Evolutionary conservation across 2,797 vertebrate genomes (phyloP), one percentile per base, ranked within the genome.

Genomic region (Phoeniculus purpureus): DNA sequence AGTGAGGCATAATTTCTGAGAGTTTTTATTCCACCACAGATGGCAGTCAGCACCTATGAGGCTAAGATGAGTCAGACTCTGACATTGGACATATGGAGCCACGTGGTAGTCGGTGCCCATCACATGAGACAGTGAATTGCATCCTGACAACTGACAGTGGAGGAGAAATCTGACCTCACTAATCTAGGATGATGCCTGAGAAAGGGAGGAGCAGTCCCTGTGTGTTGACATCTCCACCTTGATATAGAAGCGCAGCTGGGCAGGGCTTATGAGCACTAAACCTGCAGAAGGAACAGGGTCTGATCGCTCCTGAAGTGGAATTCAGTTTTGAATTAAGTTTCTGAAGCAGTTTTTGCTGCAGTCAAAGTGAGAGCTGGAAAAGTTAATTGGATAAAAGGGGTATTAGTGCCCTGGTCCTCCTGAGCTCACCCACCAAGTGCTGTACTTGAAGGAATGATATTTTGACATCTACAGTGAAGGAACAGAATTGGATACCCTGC

Each of bases 61-160:
- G 17, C 34, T 29, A n/a, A 23, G 58, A 56, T 61, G 84, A 89
- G 21, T 48, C 1, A 6, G 50, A 26, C 34, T 89, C n/a, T 73
- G 71, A 85, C 0, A 3, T 62, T 2, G 1, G 25, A 66, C 0
- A 0, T 1, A 0, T 29, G 16, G 6, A 76, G 22, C 45, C 0
- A 1, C 82, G 45, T 15, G 23, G 12, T 81, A 51, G 54, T 43
- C 58, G 64, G 6, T 2, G 20, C 43, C 16, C 19, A 1, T 43
- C 1, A 3, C 0, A 0, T 58, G n/a, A 60, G 37, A 60, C 40
- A 40, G 78, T 15, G 32, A 40, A 72, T 45, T 80, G 27, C 27
- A 7, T 54, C 51, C 31, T 71, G 61, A 18, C 17, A 81, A 14
- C 25, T 34, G 47, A 7, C 13, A 15, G 16, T 3, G 21, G n/a